These are phyloP conservation scores for Solenopsis invicta DNA, from an alignment of 1,140 invertebrate genomes.

Conservation along the genomic window DNA sequence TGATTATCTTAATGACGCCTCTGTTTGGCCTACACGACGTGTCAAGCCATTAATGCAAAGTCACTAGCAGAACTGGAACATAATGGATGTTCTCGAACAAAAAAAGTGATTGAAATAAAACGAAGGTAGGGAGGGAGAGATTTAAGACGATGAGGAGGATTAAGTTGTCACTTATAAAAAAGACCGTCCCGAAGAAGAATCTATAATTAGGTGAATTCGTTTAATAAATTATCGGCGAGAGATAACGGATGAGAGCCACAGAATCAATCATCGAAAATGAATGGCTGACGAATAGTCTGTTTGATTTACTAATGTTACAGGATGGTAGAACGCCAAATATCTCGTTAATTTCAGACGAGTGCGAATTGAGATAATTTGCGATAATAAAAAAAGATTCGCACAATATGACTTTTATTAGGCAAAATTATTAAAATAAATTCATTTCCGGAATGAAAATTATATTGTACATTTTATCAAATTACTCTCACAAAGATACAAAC, in stretches of 20 bases:
- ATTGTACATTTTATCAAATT: background rate
- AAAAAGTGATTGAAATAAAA: conserved; percentile 66
- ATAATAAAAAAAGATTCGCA: background rate
- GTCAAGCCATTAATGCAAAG: conserved; percentile 43
- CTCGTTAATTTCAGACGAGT: background rate
- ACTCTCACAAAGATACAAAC: background rate
- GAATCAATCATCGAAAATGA: background rate
- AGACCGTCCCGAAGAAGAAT: background rate
- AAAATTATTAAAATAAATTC: background rate
- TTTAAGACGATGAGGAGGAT: conserved; percentile 3
- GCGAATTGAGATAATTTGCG: background rate
- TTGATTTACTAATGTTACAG: background rate
- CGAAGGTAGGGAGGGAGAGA: background rate
- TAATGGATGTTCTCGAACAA: conserved; percentile 55
- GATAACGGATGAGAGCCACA: background rate
- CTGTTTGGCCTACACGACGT: background rate
- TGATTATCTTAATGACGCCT: background rate
- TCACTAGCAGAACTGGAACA: conserved; percentile 27
- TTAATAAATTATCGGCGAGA: conserved; percentile 46
- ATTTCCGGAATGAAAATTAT: background rate
- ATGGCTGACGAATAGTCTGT: background rate
- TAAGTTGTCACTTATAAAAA: conserved; percentile 39
- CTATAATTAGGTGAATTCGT: conserved; percentile 44
- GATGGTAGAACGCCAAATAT: background rate
- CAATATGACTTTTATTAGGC: background rate